Percentiles rank a stretch among this genome's conserved stretches.
These are phyloP conservation scores for Oedothorax gibbosus DNA, from an alignment of 1,140 invertebrate genomes.

Conservation along the genomic window DNA sequence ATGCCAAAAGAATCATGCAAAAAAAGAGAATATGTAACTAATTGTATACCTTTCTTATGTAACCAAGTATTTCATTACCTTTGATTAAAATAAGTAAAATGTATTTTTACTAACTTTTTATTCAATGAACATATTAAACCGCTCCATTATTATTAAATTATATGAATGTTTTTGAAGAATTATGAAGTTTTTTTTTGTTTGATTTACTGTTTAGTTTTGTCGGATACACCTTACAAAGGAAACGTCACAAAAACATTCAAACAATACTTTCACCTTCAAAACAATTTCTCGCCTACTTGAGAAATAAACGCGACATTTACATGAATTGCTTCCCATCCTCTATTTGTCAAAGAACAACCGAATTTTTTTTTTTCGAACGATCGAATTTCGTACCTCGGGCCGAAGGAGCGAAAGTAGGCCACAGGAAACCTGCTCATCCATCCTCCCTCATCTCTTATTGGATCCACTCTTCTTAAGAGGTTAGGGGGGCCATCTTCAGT, in stretches of 20 bases:
- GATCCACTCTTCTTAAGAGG: slow-evolving; percentile 40
- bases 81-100: too few relatives aligned
- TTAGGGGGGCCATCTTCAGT: slow-evolving; percentile 56
- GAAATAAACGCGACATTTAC: slow-evolving; percentile 13
- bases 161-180: too few relatives aligned
- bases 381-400: slow-evolving; percentile 36
- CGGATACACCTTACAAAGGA: too few relatives aligned
- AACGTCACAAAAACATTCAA: not conserved
- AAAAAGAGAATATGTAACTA: too few relatives aligned
- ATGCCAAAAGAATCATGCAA: too few relatives aligned
- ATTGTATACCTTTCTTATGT: too few relatives aligned
- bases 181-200: too few relatives aligned
- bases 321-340: not conserved
- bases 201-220: too few relatives aligned
- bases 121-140: too few relatives aligned
- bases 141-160: too few relatives aligned
- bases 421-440: slow-evolving; percentile 29
- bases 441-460: slow-evolving; percentile 40
- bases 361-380: slow-evolving; percentile 10
- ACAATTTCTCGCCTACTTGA: not conserved
- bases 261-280: slow-evolving; percentile 32
- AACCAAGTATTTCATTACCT: too few relatives aligned
- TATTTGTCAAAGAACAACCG: slow-evolving; percentile 12
- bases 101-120: too few relatives aligned
- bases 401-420: slow-evolving; percentile 42